Evolutionary conservation across 1,140 invertebrate species (phyloP).

Genomic region (Berghia stephanieae): DNA sequence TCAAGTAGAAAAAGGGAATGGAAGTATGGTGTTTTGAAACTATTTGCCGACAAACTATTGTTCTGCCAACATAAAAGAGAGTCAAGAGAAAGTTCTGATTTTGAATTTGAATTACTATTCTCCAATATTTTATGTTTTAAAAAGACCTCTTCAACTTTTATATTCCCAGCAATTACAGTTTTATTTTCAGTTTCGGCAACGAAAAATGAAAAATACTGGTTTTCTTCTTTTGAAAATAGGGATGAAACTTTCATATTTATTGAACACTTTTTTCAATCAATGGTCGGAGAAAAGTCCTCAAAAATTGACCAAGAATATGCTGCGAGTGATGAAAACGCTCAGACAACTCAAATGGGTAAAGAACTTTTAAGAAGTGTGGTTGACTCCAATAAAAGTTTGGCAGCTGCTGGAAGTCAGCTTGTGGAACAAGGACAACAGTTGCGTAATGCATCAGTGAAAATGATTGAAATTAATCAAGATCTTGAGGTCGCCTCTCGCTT

Average conservation of each 20-base stretch:
- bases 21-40: too few relatives aligned
- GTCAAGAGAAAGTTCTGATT: too few relatives aligned
- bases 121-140: slow-evolving; percentile 12
- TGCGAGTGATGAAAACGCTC: too few relatives aligned
- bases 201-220: slow-evolving; percentile 15
- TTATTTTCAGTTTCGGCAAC: too few relatives aligned
- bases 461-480: slow-evolving; percentile 20
- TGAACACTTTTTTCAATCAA: slow-evolving; percentile 17
- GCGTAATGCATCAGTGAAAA: background rate
- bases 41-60: too few relatives aligned
- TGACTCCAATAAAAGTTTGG: slow-evolving; percentile 14
- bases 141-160: slow-evolving; percentile 12
- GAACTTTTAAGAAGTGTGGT: slow-evolving; percentile 13
- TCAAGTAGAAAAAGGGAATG: too few relatives aligned
- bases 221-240: slow-evolving; percentile 25
- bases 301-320: too few relatives aligned
- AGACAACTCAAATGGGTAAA: slow-evolving; percentile 19
- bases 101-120: too few relatives aligned
- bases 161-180: slow-evolving; percentile 20
- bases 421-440: slow-evolving; percentile 21
- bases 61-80: too few relatives aligned
- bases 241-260: slow-evolving; percentile 4
- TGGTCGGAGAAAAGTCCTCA: too few relatives aligned
- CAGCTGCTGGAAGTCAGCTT: background rate
- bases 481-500: slow-evolving; percentile 19